Evolutionary conservation across 64 coral and sea anemone genomes (phyloP).

Genomic region (Stichodactyla helianthus): DNA sequence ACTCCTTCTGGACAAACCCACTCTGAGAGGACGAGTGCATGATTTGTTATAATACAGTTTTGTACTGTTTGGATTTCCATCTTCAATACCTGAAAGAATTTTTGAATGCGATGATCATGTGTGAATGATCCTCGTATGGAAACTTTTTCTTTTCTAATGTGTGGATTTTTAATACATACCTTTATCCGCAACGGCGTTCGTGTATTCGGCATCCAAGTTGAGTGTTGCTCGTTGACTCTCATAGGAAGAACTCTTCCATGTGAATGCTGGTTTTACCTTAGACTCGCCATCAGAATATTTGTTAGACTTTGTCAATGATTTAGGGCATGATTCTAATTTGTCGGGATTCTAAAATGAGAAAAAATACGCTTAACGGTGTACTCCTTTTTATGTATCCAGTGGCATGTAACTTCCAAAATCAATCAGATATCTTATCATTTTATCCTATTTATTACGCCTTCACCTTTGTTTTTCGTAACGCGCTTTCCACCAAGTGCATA

Average conservation of each 20-base stretch:
- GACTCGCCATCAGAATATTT: neutral
- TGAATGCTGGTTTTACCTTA: neutral
- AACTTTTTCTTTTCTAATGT: neutral
- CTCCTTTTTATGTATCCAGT: neutral
- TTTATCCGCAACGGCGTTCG: neutral
- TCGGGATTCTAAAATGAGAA: neutral
- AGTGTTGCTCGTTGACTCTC: neutral
- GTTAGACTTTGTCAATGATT: neutral
- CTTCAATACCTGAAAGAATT: neutral
- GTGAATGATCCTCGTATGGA: neutral
- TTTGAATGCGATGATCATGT: neutral
- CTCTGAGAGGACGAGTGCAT: slow-evolving; percentile 45
- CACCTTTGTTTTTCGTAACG: slow-evolving; percentile 52
- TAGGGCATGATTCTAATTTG: neutral
- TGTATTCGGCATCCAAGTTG: neutral
- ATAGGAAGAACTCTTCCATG: slow-evolving; percentile 3
- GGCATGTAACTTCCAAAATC: neutral
- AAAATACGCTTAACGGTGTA: neutral
- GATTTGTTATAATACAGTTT: slow-evolving; percentile 16
- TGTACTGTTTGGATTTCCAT: neutral
- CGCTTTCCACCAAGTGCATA: slow-evolving; percentile 51
- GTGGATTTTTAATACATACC: neutral
- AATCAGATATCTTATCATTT: neutral
- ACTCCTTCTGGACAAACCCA: slow-evolving; percentile 56
- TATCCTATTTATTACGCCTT: no score